phyloP scores from a whole-genome alignment of 2,797 vertebrate species.

The Danio albolineatus region DNA sequence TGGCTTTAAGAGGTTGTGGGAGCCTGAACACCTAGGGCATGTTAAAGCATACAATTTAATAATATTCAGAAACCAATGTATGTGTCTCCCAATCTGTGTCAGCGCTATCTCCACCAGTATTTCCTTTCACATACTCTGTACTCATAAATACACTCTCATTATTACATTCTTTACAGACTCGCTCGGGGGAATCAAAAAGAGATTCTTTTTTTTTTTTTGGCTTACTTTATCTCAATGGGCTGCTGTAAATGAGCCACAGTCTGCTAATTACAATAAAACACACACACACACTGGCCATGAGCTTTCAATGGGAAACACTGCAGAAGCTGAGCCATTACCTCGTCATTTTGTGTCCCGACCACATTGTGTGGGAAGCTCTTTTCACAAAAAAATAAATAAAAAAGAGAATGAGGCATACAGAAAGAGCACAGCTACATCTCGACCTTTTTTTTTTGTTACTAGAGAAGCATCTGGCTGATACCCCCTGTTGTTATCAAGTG shows the following conservation, averaged over 20 bases:
- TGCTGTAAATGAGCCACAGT: conserved; percentile 38
- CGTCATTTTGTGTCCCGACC: conserved; percentile 58
- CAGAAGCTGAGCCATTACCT: conserved; percentile 25
- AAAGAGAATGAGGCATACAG: conserved; percentile 58
- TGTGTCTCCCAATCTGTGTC: conserved; percentile 5
- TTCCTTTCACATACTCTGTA: conserved; percentile 12
- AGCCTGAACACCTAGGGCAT: background rate
- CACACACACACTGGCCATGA: conserved; percentile 30
- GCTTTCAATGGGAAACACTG: conserved; percentile 22
- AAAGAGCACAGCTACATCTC: conserved; percentile 31
- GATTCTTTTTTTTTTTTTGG: conserved; percentile 21
- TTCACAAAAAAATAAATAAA: conserved; percentile 39
- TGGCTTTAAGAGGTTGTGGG: background rate
- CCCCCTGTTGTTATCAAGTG: conserved; percentile 25
- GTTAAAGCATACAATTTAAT: conserved; percentile 23
- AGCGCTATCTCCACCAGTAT: conserved; percentile 27
- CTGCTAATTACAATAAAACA: conserved; percentile 39
- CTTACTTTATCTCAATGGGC: conserved; percentile 42
- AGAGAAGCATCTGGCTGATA: conserved; percentile 9
- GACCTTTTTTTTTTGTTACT: conserved; percentile 28
- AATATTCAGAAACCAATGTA: conserved; percentile 17
- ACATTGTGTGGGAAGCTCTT: conserved; percentile 68
- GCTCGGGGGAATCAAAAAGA: conserved; percentile 46
- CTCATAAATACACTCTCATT: conserved; percentile 33
- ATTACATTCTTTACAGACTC: conserved; percentile 35